A percentile compares a stretch with the other conserved stretches of the same genome.
Evolutionary conservation across 2,888 invertebrate species (phyloP).

Genomic region (Folsomia manolachei): DNA sequence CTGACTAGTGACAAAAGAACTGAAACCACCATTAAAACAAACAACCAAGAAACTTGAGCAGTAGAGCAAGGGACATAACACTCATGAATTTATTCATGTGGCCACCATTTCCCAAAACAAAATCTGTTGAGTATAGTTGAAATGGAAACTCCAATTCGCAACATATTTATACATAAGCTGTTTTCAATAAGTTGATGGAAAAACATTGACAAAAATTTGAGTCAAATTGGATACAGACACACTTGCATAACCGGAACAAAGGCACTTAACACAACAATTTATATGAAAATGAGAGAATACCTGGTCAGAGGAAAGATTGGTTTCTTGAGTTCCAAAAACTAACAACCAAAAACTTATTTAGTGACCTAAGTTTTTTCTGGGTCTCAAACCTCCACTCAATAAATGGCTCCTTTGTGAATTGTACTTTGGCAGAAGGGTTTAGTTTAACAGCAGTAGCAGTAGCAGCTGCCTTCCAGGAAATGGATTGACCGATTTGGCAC

Average conservation of each 20-base stretch:
- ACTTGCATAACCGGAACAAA: background rate
- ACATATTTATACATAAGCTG: background rate
- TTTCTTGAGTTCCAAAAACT: too few species aligned
- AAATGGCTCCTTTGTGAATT: background rate
- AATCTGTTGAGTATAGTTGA: background rate
- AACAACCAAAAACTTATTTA: too few species aligned
- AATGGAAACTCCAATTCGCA: background rate
- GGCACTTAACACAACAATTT: background rate
- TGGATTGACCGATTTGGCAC: slow-evolving; percentile 4
- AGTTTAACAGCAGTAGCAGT: background rate
- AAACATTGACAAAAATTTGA: background rate
- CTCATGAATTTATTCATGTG: background rate
- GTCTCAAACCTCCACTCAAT: background rate
- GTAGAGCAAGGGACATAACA: background rate
- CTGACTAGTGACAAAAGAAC: too few species aligned
- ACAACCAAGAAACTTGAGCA: background rate
- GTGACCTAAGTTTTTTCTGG: background rate
- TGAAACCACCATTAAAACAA: background rate
- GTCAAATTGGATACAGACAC: background rate
- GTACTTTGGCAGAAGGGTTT: background rate
- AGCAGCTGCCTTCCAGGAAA: background rate
- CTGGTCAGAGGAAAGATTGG: too few species aligned
- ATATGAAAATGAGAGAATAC: background rate
- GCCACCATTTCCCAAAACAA: background rate
- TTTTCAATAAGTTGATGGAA: too few species aligned